Conservation (phyloP, 2,113 vertebrate species). For the Globicephala melas region DNA sequence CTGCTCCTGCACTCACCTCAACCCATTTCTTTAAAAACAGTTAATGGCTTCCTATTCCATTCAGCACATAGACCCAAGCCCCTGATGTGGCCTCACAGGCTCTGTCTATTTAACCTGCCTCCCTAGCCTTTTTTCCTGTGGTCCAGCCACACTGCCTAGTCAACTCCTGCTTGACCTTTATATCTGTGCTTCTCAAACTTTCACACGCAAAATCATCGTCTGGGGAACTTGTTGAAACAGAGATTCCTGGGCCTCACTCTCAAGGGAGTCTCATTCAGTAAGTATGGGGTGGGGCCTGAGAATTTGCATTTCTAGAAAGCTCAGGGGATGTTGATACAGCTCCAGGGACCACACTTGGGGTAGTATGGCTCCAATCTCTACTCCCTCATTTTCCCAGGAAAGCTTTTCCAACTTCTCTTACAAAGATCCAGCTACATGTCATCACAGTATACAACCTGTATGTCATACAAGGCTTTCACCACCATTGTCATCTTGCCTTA, state of each 20-base stretch:
- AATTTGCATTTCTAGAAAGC: background rate
- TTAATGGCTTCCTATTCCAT: background rate
- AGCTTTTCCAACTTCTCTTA: fast-evolving
- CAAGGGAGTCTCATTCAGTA: background rate
- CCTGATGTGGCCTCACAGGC: background rate
- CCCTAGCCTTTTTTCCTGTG: too few species aligned
- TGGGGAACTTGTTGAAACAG: background rate
- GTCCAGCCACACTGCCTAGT: background rate
- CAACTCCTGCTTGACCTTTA: background rate
- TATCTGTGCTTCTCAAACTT: background rate
- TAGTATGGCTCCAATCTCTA: fast-evolving
- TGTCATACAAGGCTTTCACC: fast-evolving
- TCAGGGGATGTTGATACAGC: background rate
- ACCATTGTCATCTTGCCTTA: fast-evolving
- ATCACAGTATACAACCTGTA: fast-evolving
- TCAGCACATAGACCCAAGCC: too few species aligned
- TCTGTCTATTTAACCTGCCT: too few species aligned
- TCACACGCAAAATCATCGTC: too few species aligned
- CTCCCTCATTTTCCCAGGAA: background rate
- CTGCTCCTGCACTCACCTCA: background rate
- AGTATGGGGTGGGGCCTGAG: background rate
- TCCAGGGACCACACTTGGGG: too few species aligned
- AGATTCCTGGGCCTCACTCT: background rate
- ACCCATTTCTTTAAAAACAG: too few species aligned
- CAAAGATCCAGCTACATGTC: background rate